Conservation (phyloP, 2,797 vertebrate genomes). For the Apogon talboti region DNA sequence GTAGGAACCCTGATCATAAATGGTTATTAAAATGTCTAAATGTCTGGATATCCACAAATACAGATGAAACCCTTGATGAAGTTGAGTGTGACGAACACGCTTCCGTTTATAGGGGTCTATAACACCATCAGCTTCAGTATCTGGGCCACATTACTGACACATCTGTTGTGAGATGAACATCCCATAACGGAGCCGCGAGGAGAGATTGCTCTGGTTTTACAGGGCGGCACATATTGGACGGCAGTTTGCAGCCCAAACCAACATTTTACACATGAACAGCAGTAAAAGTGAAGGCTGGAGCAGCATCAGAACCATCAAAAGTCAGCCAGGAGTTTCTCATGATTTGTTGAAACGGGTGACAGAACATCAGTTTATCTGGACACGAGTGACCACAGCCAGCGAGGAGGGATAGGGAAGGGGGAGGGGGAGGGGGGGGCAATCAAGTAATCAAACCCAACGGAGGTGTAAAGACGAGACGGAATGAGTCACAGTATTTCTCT, state of each 20-base stretch:
- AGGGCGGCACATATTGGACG: conserved; percentile 60
- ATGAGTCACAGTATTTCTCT: conserved; percentile 21
- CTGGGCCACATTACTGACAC: conserved; percentile 59
- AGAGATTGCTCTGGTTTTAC: conserved; percentile 73
- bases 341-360: conserved; percentile 51
- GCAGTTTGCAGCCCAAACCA: conserved; percentile 65
- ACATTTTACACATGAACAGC: conserved; percentile 67
- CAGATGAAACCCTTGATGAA: conserved; percentile 64
- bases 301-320: conserved; percentile 55
- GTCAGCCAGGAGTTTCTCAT: conserved; percentile 40
- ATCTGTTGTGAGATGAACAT: conserved; percentile 70
- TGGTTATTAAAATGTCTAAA: too few relatives aligned
- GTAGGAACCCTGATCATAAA: too few relatives aligned
- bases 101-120: conserved; percentile 46
- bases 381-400: conserved; percentile 23
- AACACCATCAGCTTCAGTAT: conserved; percentile 57
- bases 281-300: conserved; percentile 70
- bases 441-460: conserved; percentile 27
- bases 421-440: conserved; percentile 17
- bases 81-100: conserved; percentile 56
- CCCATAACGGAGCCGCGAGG: conserved; percentile 55
- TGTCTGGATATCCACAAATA: not conserved
- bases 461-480: conserved; percentile 29
- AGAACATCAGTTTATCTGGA: conserved; percentile 49
- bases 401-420: conserved; percentile 2